Base-by-base conservation (phyloP, 2,888 invertebrate genomes). In the Sminthurinus aureus region DNA sequence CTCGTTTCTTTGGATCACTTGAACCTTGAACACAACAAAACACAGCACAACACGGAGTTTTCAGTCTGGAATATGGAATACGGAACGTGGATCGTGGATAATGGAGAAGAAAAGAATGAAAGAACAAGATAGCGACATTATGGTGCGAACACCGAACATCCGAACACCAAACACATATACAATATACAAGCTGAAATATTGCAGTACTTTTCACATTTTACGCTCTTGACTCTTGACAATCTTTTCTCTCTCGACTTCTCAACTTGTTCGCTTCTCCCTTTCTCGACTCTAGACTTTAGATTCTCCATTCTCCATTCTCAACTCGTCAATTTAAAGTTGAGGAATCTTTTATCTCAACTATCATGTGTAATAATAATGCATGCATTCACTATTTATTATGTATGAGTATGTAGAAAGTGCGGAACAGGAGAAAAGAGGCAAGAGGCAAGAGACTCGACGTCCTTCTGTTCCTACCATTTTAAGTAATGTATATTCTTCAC, bases 151-250 rank as follows among this genome's bases (percentile, higher is more conserved):
- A 71, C n/a, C 71, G 18, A 50, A 51, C 38, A 38, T n/a, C 38
- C 38, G 50, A 75, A 12, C 12, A 71, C 24, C 15, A 20, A 77
- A 77, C n/a, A 77, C 22, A n/a, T 24, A 38, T 38, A 38, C 38
- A 38, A 38, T 38, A 38, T 38, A 38, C 38, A 38, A 38, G 9
- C 58, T 58, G 51, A 73, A 80, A 71, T 80, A 80, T 74, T 58
- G 52, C 74, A 74, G 52, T 81, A 74, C 73, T 73, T 71, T 80
- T 69, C 80, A 80, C 71, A 73, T 71, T 80, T 80, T 80, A 75
- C 38, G 75, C 75, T 75, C 18, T 24, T 51, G 51, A n/a, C 51
- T 75, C 18, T 24, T 51, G 51, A n/a, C 51, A n/a, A n/a, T n/a
- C n/a, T n/a, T n/a, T n/a, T n/a, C n/a, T n/a, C n/a, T n/a, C 18